A percentile compares a stretch with the other conserved stretches of the same genome.
Evolutionary conservation across 2,888 invertebrate species (phyloP).

Genomic region (Lumbricus terrestris): DNA sequence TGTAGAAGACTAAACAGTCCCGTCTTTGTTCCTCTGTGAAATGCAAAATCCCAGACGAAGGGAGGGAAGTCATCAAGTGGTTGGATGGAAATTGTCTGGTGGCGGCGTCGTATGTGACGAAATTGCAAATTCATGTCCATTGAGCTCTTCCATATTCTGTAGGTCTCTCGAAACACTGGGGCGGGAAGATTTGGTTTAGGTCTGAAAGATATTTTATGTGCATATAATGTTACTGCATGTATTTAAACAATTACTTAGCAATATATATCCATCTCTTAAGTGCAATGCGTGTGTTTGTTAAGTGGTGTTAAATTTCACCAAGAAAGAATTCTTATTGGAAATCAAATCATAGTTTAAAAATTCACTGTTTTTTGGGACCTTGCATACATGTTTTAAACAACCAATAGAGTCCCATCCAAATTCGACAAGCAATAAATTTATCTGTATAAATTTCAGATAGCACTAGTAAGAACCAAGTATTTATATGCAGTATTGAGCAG

Average conservation of each 20-base stretch:
- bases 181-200: constrained; percentile 25
- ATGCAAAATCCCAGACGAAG: constrained; percentile 43
- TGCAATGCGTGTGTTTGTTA: no score
- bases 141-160: constrained; percentile 47
- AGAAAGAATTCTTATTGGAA: not conserved
- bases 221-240: no score
- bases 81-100: constrained; percentile 48
- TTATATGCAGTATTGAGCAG: not conserved
- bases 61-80: constrained; percentile 50
- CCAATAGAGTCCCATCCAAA: not conserved
- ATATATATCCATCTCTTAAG: no score
- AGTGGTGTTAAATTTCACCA: no score
- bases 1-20: constrained; percentile 42
- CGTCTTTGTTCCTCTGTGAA: constrained; percentile 30
- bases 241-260: no score
- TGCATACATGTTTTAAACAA: not conserved
- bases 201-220: constrained; percentile 8
- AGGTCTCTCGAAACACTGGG: constrained; percentile 43
- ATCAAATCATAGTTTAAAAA: not conserved
- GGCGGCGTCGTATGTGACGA: constrained; percentile 39
- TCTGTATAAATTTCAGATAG: not conserved
- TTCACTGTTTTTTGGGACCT: not conserved
- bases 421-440: no score
- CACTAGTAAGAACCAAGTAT: not conserved
- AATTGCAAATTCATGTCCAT: constrained; percentile 42